Evolutionary conservation across 1,140 invertebrate genomes (phyloP).

Genomic region (Macrobrachium nipponense): DNA sequence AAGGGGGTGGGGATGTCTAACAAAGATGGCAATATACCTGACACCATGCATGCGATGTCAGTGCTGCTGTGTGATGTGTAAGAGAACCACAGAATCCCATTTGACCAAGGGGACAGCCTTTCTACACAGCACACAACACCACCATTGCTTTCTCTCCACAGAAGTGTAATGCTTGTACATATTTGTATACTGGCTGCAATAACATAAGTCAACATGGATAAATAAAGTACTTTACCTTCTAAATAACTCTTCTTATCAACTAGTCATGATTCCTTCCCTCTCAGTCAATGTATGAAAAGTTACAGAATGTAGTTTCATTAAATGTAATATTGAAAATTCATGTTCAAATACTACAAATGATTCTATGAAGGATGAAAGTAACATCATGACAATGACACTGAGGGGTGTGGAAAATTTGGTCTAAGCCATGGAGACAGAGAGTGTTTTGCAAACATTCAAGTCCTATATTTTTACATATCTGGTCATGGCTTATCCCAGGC

Average conservation of each 20-base stretch:
- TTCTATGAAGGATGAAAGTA: conserved; percentile 31
- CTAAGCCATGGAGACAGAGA: conserved; percentile 29
- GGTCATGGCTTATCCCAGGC: conserved; percentile 30
- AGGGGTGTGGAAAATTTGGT: conserved; percentile 31
- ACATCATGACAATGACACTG: conserved; percentile 28
- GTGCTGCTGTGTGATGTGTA: conserved; percentile 22
- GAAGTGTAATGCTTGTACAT: not conserved
- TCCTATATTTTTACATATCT: conserved; percentile 25
- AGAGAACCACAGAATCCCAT: conserved; percentile 24
- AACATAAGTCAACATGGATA: conserved; percentile 18
- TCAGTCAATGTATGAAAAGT: conserved; percentile 28
- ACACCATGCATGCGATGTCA: not conserved
- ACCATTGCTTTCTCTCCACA: conserved; percentile 4
- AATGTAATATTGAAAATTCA: conserved; percentile 4
- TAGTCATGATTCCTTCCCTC: conserved; percentile 29
- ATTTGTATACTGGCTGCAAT: conserved; percentile 37
- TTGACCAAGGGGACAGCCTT: not conserved
- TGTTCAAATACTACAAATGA: conserved; percentile 22
- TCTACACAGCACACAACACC: conserved; percentile 27
- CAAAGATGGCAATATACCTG: not conserved
- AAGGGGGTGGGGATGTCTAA: conserved; percentile 9
- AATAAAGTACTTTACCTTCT: conserved; percentile 12
- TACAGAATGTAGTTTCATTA: conserved; percentile 22
- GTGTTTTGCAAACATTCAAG: conserved; percentile 21
- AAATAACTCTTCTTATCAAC: not conserved